Percentiles rank a stretch among this genome's conserved stretches.
Conservation (phyloP, 2,113 vertebrate species). For the Galemys pyrenaicus region DNA sequence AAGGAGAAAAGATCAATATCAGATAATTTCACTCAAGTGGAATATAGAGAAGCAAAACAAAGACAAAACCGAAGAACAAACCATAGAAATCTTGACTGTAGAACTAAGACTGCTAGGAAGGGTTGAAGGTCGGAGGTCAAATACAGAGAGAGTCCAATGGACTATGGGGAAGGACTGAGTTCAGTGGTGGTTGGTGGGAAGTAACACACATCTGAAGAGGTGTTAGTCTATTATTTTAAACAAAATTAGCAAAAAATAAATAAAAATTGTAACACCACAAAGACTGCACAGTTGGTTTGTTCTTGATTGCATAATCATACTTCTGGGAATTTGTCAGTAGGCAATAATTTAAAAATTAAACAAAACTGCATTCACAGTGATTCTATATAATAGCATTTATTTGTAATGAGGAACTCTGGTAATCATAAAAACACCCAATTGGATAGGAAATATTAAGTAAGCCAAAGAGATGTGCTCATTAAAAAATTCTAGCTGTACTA, state of each 20-base stretch:
- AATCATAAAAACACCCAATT: constrained; percentile 4
- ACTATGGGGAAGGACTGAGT: too few relatives aligned
- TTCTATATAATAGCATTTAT: neutral
- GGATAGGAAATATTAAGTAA: neutral
- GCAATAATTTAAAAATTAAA: constrained; percentile 8
- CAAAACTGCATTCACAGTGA: neutral
- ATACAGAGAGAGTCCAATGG: too few relatives aligned
- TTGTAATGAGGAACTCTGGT: constrained; percentile 5
- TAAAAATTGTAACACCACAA: neutral
- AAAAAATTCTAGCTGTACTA: neutral
- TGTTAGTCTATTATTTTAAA: neutral
- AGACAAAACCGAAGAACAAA: too few relatives aligned
- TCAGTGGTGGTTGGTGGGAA: too few relatives aligned
- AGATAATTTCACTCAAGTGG: too few relatives aligned
- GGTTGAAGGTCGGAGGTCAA: too few relatives aligned
- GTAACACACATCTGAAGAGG: too few relatives aligned
- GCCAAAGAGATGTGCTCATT: neutral
- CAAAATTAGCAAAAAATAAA: neutral
- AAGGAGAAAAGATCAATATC: too few relatives aligned
- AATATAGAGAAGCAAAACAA: too few relatives aligned
- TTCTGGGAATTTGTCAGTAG: neutral
- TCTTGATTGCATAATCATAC: neutral
- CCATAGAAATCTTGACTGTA: too few relatives aligned
- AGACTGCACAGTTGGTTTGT: neutral
- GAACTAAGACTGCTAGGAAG: too few relatives aligned